phyloP scores from a whole-genome alignment of 2,888 invertebrate species.

The Rotaria magnacalcarata region DNA sequence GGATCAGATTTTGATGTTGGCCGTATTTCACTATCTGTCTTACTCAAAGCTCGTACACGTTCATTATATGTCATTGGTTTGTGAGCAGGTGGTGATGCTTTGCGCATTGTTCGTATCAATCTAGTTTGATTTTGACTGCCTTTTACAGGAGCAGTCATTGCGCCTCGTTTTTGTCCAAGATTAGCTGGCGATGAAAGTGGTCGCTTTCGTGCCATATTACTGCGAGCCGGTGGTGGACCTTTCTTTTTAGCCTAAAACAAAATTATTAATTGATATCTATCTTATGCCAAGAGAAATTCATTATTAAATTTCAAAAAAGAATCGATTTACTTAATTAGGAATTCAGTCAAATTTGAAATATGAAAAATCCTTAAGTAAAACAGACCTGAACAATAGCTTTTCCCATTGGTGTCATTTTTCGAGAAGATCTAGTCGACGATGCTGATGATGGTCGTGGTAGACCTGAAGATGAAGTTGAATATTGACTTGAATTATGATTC shows the following conservation, averaged over 20 bases:
- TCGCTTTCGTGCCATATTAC: background rate
- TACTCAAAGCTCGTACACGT: conserved; percentile 15
- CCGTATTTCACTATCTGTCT: background rate
- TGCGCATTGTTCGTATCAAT: background rate
- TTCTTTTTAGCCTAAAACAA: background rate
- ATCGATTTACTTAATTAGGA: too few species aligned
- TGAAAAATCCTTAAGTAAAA: background rate
- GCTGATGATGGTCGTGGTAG: conserved; percentile 5
- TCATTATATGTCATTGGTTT: conserved; percentile 15
- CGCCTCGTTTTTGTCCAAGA: background rate
- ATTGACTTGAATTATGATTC: background rate
- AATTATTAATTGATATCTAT: background rate
- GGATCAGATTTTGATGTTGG: background rate
- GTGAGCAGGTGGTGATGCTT: conserved; percentile 28
- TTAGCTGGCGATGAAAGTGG: conserved; percentile 30
- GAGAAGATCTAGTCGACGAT: conserved; percentile 1
- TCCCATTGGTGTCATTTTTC: conserved; percentile 8
- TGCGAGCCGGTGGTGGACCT: conserved; percentile 34
- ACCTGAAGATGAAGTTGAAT: background rate
- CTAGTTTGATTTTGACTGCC: background rate
- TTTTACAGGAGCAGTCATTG: background rate
- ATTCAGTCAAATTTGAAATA: too few species aligned
- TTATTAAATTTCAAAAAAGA: too few species aligned
- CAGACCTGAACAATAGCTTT: background rate
- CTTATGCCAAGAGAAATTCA: background rate